phyloP scores from a whole-genome alignment of 2,888 invertebrate genomes.

The Plagodis dolabraria region DNA sequence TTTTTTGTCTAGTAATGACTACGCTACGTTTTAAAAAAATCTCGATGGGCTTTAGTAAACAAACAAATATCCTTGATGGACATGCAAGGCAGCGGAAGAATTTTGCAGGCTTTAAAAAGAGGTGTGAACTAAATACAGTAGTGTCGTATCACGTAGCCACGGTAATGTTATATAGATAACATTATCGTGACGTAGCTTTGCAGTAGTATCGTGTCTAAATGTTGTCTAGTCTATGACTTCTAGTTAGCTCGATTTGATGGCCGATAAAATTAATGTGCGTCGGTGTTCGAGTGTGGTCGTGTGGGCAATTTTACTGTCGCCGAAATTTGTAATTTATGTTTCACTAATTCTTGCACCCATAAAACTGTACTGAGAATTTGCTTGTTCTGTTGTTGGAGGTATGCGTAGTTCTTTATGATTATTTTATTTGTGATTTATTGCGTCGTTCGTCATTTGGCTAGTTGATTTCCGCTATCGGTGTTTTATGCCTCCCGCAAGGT shows the following conservation, averaged over 20 bases:
- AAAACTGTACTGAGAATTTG: conserved; percentile 20
- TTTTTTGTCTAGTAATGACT: too few relatives aligned
- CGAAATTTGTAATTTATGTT: conserved; percentile 17
- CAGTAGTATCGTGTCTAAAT: neutral
- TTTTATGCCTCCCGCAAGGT: too few relatives aligned
- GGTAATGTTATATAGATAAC: too few relatives aligned
- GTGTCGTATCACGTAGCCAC: too few relatives aligned
- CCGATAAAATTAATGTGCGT: conserved; percentile 16
- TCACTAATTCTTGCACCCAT: conserved; percentile 25
- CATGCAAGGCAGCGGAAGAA: too few relatives aligned
- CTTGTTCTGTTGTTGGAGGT: conserved; percentile 16
- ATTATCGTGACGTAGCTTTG: too few relatives aligned
- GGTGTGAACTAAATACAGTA: too few relatives aligned
- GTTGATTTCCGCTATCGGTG: neutral
- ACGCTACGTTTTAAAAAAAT: too few relatives aligned
- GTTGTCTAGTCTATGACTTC: conserved; percentile 1
- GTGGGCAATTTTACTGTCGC: conserved; percentile 13
- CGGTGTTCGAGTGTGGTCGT: conserved; percentile 1
- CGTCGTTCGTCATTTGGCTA: conserved; percentile 2
- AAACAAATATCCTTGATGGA: too few relatives aligned
- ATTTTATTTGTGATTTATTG: conserved; percentile 8
- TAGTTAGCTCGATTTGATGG: conserved; percentile 22
- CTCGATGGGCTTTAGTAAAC: too few relatives aligned
- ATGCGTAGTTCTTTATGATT: conserved; percentile 1
- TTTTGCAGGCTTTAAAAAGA: too few relatives aligned